Conservation (phyloP, 2,888 invertebrate genomes). For the Onthophagus sagittarius region DNA sequence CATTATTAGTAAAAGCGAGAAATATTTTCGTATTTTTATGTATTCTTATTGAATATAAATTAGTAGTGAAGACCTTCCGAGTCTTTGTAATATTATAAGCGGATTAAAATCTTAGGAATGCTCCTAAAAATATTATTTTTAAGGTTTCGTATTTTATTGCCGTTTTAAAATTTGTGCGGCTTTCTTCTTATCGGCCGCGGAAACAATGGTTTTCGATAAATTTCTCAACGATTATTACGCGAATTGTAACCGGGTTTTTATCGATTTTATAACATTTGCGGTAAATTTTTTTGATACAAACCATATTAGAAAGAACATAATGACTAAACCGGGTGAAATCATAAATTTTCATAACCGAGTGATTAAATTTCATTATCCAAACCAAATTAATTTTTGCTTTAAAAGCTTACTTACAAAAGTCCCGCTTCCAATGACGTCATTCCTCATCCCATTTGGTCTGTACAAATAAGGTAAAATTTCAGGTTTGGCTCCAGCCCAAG, state of each 20-base stretch:
- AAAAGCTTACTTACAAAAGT: conserved; percentile 14
- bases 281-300: background rate
- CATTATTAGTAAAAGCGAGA: too few species aligned
- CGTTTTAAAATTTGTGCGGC: background rate
- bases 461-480: conserved; percentile 22
- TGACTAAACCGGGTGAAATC: too few species aligned
- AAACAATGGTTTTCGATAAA: background rate
- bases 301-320: background rate
- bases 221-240: background rate
- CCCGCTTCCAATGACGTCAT: conserved; percentile 12
- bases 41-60: background rate
- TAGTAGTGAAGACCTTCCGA: background rate
- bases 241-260: background rate
- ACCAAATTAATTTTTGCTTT: background rate
- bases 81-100: background rate
- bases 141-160: background rate
- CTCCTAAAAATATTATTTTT: background rate
- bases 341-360: too few species aligned
- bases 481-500: conserved; percentile 41
- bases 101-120: background rate
- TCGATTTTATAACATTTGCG: background rate
- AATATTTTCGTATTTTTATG: too few species aligned
- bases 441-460: background rate
- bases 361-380: too few species aligned
- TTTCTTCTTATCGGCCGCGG: background rate